Evolutionary conservation across 2,888 invertebrate species (phyloP).

Genomic region (Copidosoma aretas): DNA sequence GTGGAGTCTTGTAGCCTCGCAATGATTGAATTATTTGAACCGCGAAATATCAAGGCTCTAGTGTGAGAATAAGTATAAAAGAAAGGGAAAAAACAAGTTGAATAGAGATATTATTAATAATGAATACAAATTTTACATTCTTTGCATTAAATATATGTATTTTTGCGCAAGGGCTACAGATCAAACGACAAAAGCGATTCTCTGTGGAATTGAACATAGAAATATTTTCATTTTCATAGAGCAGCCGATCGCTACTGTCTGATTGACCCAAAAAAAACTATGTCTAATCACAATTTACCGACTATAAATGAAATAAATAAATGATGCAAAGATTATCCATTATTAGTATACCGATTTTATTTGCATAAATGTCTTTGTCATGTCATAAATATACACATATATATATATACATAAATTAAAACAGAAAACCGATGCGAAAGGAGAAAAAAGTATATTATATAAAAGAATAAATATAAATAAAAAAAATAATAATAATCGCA

Average conservation of each 20-base stretch:
- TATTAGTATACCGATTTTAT: slow-evolving; percentile 19
- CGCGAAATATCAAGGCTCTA: too few relatives aligned
- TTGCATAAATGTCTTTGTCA: slow-evolving; percentile 34
- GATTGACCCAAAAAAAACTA: not conserved
- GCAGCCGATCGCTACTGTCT: slow-evolving; percentile 24
- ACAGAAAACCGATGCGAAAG: too few relatives aligned
- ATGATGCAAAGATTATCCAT: slow-evolving; percentile 7
- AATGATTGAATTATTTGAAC: slow-evolving; percentile 4
- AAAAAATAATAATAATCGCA: too few relatives aligned
- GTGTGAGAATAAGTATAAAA: too few relatives aligned
- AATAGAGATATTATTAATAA: too few relatives aligned
- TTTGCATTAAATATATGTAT: too few relatives aligned
- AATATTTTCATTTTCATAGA: not conserved
- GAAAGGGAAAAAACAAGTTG: too few relatives aligned
- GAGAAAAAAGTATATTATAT: too few relatives aligned
- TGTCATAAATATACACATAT: slow-evolving; percentile 3
- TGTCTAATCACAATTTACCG: slow-evolving; percentile 24
- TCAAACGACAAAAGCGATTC: slow-evolving; percentile 6
- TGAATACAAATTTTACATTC: too few relatives aligned
- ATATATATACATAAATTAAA: too few relatives aligned
- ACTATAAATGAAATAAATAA: slow-evolving; percentile 14
- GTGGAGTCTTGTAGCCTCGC: not conserved
- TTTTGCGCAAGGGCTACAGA: too few relatives aligned
- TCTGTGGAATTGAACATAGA: slow-evolving; percentile 1
- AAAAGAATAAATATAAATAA: too few relatives aligned